Evolutionary conservation across 2,113 vertebrate genomes (phyloP).

Genomic region (Eidolon helvum): DNA sequence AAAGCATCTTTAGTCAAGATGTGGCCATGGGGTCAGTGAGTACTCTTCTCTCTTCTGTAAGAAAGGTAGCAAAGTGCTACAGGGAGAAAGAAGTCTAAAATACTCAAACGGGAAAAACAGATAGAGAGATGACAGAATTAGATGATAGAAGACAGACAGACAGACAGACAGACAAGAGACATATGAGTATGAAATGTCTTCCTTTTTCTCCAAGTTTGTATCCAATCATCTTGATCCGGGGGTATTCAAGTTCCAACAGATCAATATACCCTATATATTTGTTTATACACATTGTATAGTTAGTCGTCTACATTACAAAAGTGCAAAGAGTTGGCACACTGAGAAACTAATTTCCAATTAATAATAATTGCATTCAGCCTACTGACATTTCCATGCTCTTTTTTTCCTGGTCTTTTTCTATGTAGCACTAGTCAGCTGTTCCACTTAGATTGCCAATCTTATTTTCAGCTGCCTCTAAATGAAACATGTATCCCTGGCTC

Average conservation of each 20-base stretch:
- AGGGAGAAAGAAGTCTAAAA: background rate
- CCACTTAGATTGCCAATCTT: slow-evolving; percentile 39
- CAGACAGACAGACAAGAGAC: background rate
- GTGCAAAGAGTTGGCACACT: background rate
- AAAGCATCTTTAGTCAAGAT: background rate
- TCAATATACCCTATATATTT: background rate
- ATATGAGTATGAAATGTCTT: background rate
- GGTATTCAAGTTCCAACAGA: background rate
- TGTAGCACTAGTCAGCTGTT: slow-evolving; percentile 18
- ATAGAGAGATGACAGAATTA: background rate
- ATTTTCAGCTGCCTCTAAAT: slow-evolving; percentile 51
- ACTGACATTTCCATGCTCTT: slow-evolving; percentile 35
- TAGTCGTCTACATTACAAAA: slow-evolving; percentile 6
- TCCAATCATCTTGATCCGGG: background rate
- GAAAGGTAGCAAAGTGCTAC: background rate
- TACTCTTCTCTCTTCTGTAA: background rate
- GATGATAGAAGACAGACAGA: background rate
- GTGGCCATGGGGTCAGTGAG: too few species aligned
- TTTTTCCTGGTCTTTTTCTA: background rate
- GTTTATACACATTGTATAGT: background rate
- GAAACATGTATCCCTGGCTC: slow-evolving; percentile 50
- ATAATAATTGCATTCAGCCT: background rate
- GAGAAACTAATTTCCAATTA: slow-evolving; percentile 21
- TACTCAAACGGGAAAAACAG: background rate
- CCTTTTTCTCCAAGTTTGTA: background rate